Conservation (phyloP, 2,888 invertebrate genomes). For the Drosophila fungiperda region DNA sequence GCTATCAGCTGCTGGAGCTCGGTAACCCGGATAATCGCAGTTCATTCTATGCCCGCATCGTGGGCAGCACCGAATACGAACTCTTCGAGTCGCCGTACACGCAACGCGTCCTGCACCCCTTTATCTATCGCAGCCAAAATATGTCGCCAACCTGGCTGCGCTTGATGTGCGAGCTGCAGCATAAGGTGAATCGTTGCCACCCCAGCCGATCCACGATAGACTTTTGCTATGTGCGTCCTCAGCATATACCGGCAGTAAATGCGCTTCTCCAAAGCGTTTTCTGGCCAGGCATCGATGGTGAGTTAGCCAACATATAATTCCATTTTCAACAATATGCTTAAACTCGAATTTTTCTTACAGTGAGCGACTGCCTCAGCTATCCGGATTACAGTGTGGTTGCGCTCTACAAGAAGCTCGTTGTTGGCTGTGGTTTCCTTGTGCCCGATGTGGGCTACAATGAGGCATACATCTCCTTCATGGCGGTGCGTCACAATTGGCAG, state of each 20-base stretch:
- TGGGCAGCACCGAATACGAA: constrained; percentile 86
- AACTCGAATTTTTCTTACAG: constrained; percentile 84
- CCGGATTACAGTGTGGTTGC: constrained; percentile 97
- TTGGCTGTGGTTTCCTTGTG: constrained; percentile 96
- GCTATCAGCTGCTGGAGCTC: constrained; percentile 82
- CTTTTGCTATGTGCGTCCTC: constrained; percentile 94
- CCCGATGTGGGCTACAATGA: constrained; percentile 93
- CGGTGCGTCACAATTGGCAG: constrained; percentile 95
- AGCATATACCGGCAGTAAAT: constrained; percentile 95
- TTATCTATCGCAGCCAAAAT: constrained; percentile 90
- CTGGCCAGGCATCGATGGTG: constrained; percentile 97
- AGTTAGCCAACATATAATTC: constrained; percentile 82
- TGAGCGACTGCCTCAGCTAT: constrained; percentile 94
- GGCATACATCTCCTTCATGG: constrained; percentile 95
- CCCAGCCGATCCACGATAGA: constrained; percentile 89
- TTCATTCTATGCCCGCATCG: constrained; percentile 86
- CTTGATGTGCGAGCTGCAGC: constrained; percentile 86
- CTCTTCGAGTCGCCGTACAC: constrained; percentile 90
- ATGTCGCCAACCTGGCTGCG: constrained; percentile 89
- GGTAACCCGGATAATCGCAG: constrained; percentile 66
- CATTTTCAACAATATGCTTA: not conserved
- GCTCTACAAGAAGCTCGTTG: constrained; percentile 91
- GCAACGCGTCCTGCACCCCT: constrained; percentile 91
- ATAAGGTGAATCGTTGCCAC: constrained; percentile 80
- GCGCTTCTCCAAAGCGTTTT: constrained; percentile 92